Evolutionary conservation across 2,888 invertebrate species (phyloP), one percentile per base, ranked within the genome.

Genomic region (Phyllotreta striolata): DNA sequence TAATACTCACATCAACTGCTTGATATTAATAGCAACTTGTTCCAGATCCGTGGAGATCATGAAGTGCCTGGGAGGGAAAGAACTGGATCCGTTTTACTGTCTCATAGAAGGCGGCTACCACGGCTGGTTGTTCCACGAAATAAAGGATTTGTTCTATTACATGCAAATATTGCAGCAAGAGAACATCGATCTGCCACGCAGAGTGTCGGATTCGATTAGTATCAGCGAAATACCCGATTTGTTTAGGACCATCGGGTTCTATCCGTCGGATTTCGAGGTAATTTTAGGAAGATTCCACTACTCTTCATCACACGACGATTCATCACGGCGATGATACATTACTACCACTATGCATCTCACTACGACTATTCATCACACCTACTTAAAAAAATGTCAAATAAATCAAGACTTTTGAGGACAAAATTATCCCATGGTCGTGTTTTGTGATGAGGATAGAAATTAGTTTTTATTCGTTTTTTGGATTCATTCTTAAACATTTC

Each of bases 111-210:
- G 89, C 55, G 91, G 91, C 0, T 81, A 86, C 6, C 85, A 87
- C 0, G 91, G 92, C 2, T 89, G 88, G 85, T 82, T 91, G 57
- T 89, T 90, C 77, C 80, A 83, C 63, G 90, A 92, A 80, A 86
- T 92, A 76, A 84, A 89, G 70, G 90, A 91, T 76, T 82, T 90
- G 65, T 92, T 92, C 81, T 91, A 89, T 78, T 91, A 91, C 77
- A 88, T 90, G 70, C 91, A 92, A 82, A 88, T 92, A 47, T 79
- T 90, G 70, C 86, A 89, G 71, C 89, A 91, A 76, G 88, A 91
- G 54, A 87, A 89, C 76, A 86, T 88, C 0, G 86, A 87, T 55
- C 84, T 87, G 2, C 84, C 84, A 66, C 82, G 90, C 68, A 79
- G 82, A 3, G 86, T 91, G 41, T 84, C 85, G 12, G 86, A 88